phyloP scores from a whole-genome alignment of 2,113 vertebrate species.

The Nerophis lumbriciformis region DNA sequence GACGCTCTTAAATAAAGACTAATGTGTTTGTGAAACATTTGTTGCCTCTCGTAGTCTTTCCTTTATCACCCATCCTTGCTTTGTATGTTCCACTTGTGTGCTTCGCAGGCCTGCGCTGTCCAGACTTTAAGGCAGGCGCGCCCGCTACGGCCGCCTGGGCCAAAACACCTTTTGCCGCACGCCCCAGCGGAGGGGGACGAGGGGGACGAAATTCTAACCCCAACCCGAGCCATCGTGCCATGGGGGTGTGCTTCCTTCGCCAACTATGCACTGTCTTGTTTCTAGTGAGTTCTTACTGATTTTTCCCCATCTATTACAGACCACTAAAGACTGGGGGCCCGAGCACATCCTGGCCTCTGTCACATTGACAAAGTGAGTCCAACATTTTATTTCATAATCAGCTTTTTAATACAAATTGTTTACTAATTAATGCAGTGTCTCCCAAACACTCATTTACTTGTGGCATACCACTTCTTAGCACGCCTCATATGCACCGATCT shows the following conservation, averaged over 20 bases:
- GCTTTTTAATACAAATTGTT: too few species aligned
- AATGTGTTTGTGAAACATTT: conserved; percentile 44
- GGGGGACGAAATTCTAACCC: conserved; percentile 19
- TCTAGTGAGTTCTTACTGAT: neutral
- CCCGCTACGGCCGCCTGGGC: conserved; percentile 24
- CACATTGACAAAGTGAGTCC: conserved; percentile 66
- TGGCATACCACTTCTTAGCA: too few species aligned
- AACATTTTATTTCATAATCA: too few species aligned
- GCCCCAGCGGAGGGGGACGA: conserved; percentile 32
- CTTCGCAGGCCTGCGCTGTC: conserved; percentile 64
- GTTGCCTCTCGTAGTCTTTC: conserved; percentile 8
- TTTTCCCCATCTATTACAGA: conserved; percentile 48
- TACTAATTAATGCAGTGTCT: too few species aligned
- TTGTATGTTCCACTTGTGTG: conserved; percentile 22
- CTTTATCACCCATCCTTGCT: neutral
- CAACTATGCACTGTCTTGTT: neutral
- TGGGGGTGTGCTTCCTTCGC: conserved; percentile 38
- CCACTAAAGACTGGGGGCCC: conserved; percentile 36
- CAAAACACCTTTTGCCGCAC: conserved; percentile 40
- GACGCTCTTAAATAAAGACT: conserved; percentile 60
- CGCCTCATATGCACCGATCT: too few species aligned
- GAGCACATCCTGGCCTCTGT: conserved; percentile 60
- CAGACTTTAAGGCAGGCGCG: conserved; percentile 48
- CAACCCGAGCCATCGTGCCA: conserved; percentile 14
- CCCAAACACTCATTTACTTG: too few species aligned